Percentiles rank a stretch among this genome's conserved stretches.
phyloP scores from a whole-genome alignment of 2,888 invertebrate genomes.

The Lumbricus terrestris region DNA sequence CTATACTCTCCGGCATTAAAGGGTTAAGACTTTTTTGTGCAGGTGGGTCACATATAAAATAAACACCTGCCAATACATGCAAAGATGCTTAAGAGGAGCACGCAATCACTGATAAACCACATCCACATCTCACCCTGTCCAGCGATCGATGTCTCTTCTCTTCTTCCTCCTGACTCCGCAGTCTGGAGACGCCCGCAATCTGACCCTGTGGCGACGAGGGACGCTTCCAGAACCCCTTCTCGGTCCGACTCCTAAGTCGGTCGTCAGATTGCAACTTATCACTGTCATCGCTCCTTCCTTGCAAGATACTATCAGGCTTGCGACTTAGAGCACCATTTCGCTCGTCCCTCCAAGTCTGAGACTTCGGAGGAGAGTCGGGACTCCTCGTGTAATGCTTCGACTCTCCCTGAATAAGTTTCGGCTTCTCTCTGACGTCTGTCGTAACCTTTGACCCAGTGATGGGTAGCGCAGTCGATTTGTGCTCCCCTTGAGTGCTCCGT shows the following conservation, averaged over 20 bases:
- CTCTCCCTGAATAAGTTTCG: not conserved
- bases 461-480: not conserved
- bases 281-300: not conserved
- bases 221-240: not conserved
- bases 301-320: not conserved
- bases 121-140: not conserved
- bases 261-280: not conserved
- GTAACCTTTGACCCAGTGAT: not conserved
- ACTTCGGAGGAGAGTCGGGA: not conserved
- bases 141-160: not conserved
- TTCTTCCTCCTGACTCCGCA: not conserved
- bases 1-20: too few relatives aligned
- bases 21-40: too few relatives aligned
- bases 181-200: not conserved
- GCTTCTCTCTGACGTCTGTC: not conserved
- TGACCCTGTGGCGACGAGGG: not conserved
- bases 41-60: too few relatives aligned
- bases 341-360: not conserved
- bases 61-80: too few relatives aligned
- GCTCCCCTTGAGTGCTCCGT: not conserved
- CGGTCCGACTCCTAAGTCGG: not conserved
- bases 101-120: too few relatives aligned
- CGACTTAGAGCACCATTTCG: not conserved
- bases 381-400: not conserved
- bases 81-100: too few relatives aligned